Evolutionary conservation across 2,113 vertebrate genomes (phyloP).

Genomic region (Toxostoma redivivum): DNA sequence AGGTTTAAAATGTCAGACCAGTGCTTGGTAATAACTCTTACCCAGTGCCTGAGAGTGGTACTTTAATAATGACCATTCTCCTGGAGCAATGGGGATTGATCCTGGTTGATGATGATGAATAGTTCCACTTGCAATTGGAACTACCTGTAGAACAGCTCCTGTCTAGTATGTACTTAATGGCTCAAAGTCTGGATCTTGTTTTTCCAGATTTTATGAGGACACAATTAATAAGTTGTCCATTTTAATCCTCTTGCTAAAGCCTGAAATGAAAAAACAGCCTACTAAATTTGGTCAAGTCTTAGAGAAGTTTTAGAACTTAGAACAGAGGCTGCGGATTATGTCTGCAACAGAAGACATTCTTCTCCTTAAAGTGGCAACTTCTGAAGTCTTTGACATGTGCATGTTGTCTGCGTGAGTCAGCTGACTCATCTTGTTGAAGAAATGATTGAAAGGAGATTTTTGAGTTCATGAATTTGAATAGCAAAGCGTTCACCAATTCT

Average conservation of each 20-base stretch:
- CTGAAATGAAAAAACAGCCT: neutral
- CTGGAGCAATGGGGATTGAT: neutral
- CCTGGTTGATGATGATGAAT: neutral
- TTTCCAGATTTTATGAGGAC: neutral
- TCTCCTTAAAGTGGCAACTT: neutral
- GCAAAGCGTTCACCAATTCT: neutral
- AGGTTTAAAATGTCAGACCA: neutral
- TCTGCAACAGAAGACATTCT: neutral
- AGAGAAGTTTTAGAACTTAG: neutral
- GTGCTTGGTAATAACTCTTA: neutral
- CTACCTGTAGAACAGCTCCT: neutral
- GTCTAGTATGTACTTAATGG: neutral
- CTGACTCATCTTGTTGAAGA: neutral
- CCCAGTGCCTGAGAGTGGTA: neutral
- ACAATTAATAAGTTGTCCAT: neutral
- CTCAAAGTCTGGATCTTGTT: neutral
- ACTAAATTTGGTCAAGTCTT: neutral
- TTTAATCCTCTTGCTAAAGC: neutral
- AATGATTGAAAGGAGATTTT: neutral
- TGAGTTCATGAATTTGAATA: neutral
- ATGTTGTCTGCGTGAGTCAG: neutral
- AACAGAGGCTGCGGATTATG: neutral
- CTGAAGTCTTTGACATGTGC: rapidly evolving
- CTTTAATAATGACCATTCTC: neutral
- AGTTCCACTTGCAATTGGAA: neutral